These are phyloP conservation scores for Falco novaeseelandiae DNA, from an alignment of 2,797 vertebrate species.

Conservation along the genomic window DNA sequence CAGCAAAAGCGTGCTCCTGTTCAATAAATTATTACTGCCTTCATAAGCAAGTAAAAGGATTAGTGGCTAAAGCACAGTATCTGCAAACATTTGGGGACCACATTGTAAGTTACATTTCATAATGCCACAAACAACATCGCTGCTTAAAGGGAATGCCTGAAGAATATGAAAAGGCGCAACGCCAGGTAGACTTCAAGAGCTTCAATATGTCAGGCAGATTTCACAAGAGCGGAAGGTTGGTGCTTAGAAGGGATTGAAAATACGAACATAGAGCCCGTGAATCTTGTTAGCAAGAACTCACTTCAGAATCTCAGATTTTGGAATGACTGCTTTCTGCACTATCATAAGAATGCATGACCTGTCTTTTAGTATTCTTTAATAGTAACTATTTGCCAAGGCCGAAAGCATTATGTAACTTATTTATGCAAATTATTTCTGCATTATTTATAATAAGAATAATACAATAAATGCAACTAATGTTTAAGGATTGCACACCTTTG, in stretches of 20 bases:
- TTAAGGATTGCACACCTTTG: neutral
- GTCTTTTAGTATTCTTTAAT: neutral
- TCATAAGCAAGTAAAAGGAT: neutral
- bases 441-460: neutral
- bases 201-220: neutral
- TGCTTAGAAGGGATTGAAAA: neutral
- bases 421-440: neutral
- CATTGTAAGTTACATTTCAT: neutral
- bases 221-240: neutral
- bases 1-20: neutral
- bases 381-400: neutral
- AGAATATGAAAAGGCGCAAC: neutral
- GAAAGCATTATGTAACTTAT: neutral
- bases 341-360: neutral
- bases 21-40: neutral
- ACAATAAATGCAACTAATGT: neutral
- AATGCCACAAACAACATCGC: neutral
- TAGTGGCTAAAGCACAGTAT: neutral
- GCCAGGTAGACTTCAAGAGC: neutral
- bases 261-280: neutral
- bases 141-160: neutral
- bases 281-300: neutral
- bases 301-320: neutral
- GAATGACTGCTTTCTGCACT: neutral
- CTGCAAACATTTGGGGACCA: neutral